Evolutionary conservation across 2,888 invertebrate species (phyloP).

Genomic region (Tanytarsus gracilentus): DNA sequence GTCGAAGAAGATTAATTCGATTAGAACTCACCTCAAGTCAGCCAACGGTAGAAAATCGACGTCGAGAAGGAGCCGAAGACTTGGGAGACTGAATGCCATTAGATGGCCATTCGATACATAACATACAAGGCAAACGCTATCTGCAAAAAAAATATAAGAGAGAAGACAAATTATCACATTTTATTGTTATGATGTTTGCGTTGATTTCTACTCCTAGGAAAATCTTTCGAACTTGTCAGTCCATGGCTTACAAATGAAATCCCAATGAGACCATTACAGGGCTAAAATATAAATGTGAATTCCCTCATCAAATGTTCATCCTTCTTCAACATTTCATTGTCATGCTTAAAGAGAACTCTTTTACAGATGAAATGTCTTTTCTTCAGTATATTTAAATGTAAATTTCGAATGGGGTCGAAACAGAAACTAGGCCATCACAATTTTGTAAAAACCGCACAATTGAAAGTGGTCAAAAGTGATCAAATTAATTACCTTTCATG

Average conservation of each 20-base stretch:
- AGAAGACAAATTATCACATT: background rate
- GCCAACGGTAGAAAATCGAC: slow-evolving; percentile 89
- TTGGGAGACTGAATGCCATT: slow-evolving; percentile 89
- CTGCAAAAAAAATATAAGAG: slow-evolving; percentile 49
- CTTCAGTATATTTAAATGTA: too few relatives aligned
- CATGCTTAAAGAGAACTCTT: too few relatives aligned
- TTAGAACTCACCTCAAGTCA: slow-evolving; percentile 70
- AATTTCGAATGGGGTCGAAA: background rate
- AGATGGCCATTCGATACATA: slow-evolving; percentile 93
- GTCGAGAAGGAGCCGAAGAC: slow-evolving; percentile 83
- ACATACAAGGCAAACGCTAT: slow-evolving; percentile 88
- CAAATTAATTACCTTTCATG: slow-evolving; percentile 61
- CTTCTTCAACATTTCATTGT: too few relatives aligned
- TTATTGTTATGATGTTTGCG: background rate
- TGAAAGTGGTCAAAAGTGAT: background rate
- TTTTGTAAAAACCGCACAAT: background rate
- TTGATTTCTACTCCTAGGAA: too few relatives aligned
- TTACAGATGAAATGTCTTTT: too few relatives aligned
- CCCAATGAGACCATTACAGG: background rate
- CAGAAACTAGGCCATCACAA: background rate
- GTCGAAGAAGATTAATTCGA: background rate
- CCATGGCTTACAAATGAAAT: background rate
- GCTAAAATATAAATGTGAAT: too few relatives aligned
- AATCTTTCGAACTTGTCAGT: background rate
- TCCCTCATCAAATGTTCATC: too few relatives aligned